These are phyloP conservation scores for Tychaedon coryphoeus DNA, from an alignment of 2,113 vertebrate species.

Conservation along the genomic window DNA sequence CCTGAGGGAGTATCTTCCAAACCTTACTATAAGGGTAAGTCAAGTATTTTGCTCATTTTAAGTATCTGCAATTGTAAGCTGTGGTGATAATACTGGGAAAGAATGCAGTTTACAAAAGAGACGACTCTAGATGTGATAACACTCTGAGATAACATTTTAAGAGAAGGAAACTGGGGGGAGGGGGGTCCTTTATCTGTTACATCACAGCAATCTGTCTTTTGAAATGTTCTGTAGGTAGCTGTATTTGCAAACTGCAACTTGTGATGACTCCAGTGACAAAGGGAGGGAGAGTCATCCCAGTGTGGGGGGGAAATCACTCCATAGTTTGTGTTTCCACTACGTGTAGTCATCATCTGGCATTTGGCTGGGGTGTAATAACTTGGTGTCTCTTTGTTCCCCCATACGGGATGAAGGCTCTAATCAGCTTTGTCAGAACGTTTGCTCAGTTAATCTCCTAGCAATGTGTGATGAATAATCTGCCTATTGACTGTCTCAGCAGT, in stretches of 20 bases:
- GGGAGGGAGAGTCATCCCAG: neutral
- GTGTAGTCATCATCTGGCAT: conserved; percentile 34
- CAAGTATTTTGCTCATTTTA: conserved; percentile 44
- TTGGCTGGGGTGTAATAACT: conserved; percentile 60
- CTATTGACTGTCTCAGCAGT: conserved; percentile 78
- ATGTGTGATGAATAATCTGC: conserved; percentile 76
- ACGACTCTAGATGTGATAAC: neutral
- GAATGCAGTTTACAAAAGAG: conserved; percentile 26
- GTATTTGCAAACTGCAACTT: conserved; percentile 23
- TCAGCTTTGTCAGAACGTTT: conserved; percentile 77
- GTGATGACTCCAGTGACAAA: neutral
- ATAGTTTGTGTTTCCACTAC: neutral
- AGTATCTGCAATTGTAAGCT: conserved; percentile 30
- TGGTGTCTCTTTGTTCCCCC: conserved; percentile 69
- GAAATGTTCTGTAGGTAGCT: conserved; percentile 12
- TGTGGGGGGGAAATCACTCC: neutral
- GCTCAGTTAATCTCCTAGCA: conserved; percentile 79
- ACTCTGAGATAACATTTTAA: conserved; percentile 22
- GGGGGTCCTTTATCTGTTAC: neutral
- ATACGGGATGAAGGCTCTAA: conserved; percentile 71
- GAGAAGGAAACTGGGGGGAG: neutral
- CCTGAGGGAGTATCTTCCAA: neutral
- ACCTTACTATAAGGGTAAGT: conserved; percentile 4
- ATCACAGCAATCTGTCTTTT: conserved; percentile 19
- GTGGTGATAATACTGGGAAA: conserved; percentile 19